Evolutionary conservation across 2,888 invertebrate species (phyloP), one percentile per base, ranked within the genome.

Genomic region (Diaprepes abbreviatus): DNA sequence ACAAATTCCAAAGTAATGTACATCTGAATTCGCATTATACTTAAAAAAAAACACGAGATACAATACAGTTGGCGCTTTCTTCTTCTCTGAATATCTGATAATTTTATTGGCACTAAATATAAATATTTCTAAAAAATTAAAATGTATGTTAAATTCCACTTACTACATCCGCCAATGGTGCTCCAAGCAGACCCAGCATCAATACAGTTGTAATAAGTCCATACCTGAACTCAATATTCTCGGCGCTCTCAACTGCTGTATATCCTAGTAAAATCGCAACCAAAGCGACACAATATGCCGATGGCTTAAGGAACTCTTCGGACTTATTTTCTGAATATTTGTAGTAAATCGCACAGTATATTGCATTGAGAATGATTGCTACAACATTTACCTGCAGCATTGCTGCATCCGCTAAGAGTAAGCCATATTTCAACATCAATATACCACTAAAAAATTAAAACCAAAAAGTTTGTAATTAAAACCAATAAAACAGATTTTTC

Each of bases 351-450:
- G 86, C 73, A 68, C 90, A 82, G 81, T 94, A 96, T 2, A 88
- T 70, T 1, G 89, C 79, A 81, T 93, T 95, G 57, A 93, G 84
- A 0, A 87, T 83, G 69, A 92, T 85, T 71, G 94, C 95, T 77
- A 91, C 88, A 55, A 92, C 79, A 83, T 95, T 96, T 16, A 94
- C 92, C 78, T 88, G 88, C 52, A 93, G 90, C 91, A 94, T 93
- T 0, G 89, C 90, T 74, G 87, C 84, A 80, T 96, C 95, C 50
- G 89, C 85, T 70, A 95, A 85, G 45, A 95, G 86, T 73, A 88
- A 84, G 14, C 92, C 93, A 83, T 92, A 93, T 79, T 92, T 91
- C 70, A 95, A 85, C 87, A 92, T 92, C 66, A 95, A 85, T 40
- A 90, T 81, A 62, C 90, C 89, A 85, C 95, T 95, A 84, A 71